These are phyloP conservation scores for Drosophila tsacasi DNA, from an alignment of 1,140 invertebrate species.

Conservation along the genomic window DNA sequence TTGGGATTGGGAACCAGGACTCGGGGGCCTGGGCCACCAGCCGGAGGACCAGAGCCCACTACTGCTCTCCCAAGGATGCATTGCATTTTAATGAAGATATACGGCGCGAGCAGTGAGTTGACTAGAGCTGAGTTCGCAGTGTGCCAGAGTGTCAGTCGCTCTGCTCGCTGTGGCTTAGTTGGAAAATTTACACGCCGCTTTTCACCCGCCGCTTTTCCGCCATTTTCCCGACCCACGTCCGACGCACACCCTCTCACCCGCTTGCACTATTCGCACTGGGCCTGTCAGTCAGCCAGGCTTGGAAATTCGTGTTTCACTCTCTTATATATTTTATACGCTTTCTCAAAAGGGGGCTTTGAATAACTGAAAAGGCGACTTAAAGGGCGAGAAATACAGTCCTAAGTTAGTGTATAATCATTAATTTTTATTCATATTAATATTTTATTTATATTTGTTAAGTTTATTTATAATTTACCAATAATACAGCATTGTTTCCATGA, in stretches of 20 bases:
- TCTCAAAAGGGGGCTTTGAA: neutral
- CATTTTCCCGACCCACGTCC: constrained; percentile 3
- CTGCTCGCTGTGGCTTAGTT: constrained; percentile 62
- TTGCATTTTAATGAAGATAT: constrained; percentile 83
- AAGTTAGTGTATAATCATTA: neutral
- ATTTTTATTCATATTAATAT: neutral
- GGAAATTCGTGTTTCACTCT: constrained; percentile 19
- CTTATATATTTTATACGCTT: constrained; percentile 27
- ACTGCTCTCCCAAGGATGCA: constrained; percentile 63
- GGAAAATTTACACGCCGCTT: constrained; percentile 55
- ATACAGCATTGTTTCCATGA: neutral
- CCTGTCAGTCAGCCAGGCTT: constrained; percentile 37
- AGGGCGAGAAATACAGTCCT: no score
- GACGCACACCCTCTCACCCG: neutral
- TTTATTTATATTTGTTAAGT: neutral
- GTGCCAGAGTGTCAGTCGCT: constrained; percentile 46
- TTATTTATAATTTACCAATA: neutral
- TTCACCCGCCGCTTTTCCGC: constrained; percentile 24
- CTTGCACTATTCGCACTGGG: constrained; percentile 17
- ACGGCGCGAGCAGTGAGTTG: constrained; percentile 43
- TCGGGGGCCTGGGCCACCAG: neutral
- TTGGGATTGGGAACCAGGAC: constrained; percentile 42
- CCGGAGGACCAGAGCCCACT: constrained; percentile 18
- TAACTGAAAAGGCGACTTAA: no score
- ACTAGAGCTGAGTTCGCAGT: constrained; percentile 23